A percentile compares a stretch with the other conserved stretches of the same genome.
These are phyloP conservation scores for Tachysurus fulvidraco DNA, from an alignment of 2,113 vertebrate genomes.

Conservation along the genomic window DNA sequence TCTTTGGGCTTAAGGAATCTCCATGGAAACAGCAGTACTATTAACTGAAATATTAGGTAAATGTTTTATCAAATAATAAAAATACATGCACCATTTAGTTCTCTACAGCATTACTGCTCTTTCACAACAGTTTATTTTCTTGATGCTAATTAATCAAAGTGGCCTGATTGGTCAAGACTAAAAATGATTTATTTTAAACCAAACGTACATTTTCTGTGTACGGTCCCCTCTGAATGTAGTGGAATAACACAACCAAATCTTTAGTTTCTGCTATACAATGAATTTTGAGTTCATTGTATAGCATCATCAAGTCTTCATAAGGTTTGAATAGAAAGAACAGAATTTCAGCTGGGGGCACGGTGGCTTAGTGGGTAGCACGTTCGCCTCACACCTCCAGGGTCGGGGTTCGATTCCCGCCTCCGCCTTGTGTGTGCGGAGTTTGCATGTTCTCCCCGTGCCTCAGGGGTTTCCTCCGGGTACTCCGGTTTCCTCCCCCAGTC, in stretches of 20 bases:
- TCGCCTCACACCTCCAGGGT: too few relatives aligned
- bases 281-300: not conserved
- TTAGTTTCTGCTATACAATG: not conserved
- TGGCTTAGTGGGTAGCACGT: too few relatives aligned
- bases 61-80: not conserved
- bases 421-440: too few relatives aligned
- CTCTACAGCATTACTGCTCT: not conserved
- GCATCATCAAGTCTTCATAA: too few relatives aligned
- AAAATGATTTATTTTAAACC: not conserved
- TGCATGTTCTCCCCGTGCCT: too few relatives aligned
- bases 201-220: too few relatives aligned
- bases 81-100: not conserved
- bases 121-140: not conserved
- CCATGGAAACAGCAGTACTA: constrained; percentile 29
- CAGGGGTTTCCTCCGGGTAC: too few relatives aligned
- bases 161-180: not conserved
- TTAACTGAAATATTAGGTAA: not conserved
- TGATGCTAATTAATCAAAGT: not conserved
- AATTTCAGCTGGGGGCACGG: too few relatives aligned
- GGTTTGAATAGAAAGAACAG: not conserved
- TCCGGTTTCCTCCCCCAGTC: too few relatives aligned
- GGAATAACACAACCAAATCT: not conserved
- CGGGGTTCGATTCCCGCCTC: too few relatives aligned
- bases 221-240: not conserved
- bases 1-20: not conserved